These are phyloP conservation scores for Microplitis mediator DNA, from an alignment of 1,140 invertebrate species.

Conservation along the genomic window DNA sequence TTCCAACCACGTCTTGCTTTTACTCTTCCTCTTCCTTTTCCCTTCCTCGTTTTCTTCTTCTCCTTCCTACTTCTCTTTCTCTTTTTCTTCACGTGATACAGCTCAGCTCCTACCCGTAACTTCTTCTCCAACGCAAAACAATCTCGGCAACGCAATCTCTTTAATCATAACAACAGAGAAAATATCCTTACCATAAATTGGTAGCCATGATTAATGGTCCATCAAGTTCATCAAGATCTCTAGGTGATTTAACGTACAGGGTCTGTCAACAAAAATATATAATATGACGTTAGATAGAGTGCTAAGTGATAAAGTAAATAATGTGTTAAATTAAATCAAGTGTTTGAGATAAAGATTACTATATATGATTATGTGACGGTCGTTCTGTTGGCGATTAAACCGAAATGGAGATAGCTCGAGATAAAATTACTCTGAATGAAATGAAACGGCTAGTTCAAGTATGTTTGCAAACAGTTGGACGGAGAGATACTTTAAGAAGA, in stretches of 20 bases:
- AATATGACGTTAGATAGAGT: background rate
- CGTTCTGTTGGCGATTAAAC: too few relatives aligned
- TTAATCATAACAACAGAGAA: background rate
- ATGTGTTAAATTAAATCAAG: too few relatives aligned
- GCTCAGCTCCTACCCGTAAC: too few relatives aligned
- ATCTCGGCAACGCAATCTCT: background rate
- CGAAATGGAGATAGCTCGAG: too few relatives aligned
- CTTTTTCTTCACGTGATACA: too few relatives aligned
- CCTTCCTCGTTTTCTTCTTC: too few relatives aligned
- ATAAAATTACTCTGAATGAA: background rate
- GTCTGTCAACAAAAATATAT: background rate
- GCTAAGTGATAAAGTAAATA: too few relatives aligned
- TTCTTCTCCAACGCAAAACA: background rate
- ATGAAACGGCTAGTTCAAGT: background rate
- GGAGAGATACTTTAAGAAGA: background rate
- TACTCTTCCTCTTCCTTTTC: too few relatives aligned
- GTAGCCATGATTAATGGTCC: constrained; percentile 46
- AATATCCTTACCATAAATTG: constrained; percentile 50
- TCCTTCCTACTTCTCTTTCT: too few relatives aligned
- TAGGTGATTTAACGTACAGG: background rate
- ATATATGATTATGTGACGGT: too few relatives aligned
- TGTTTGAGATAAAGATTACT: too few relatives aligned
- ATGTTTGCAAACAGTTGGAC: constrained; percentile 2
- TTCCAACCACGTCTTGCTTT: too few relatives aligned
- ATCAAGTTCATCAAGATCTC: constrained; percentile 10